A percentile compares a stretch with the other conserved stretches of the same genome.
Evolutionary conservation across 1,140 invertebrate genomes (phyloP).

Genomic region (Lamellibrachia luymesi): DNA sequence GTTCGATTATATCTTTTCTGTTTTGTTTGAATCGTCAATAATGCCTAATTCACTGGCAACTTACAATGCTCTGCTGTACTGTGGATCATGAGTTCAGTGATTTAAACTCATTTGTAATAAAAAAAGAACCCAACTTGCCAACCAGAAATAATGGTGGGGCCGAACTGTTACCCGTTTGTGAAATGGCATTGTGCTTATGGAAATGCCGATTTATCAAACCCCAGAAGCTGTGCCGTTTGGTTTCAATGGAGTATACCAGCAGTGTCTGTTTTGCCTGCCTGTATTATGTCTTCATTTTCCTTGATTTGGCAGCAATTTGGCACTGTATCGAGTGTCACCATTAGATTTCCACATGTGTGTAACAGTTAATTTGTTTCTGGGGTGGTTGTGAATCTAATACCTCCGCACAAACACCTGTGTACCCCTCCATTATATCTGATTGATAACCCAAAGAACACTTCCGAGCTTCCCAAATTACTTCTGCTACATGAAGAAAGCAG

Average conservation of each 20-base stretch:
- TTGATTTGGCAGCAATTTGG: not conserved
- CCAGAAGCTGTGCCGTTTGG: not conserved
- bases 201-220: not conserved
- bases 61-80: not conserved
- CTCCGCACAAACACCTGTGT: not conserved
- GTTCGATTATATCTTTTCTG: slow-evolving; percentile 5
- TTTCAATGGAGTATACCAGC: not conserved
- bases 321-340: not conserved
- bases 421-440: not conserved
- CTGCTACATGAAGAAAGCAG: not conserved
- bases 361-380: not conserved
- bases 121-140: not conserved
- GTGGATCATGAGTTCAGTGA: not conserved
- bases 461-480: not conserved
- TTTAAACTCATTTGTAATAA: not conserved
- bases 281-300: not conserved
- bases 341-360: not conserved
- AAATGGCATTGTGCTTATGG: not conserved
- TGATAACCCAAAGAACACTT: not conserved
- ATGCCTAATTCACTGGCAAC: not conserved
- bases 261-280: not conserved
- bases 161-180: not conserved
- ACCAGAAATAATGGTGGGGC: not conserved
- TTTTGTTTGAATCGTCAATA: slow-evolving; percentile 2
- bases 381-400: not conserved